These are phyloP conservation scores for Epizoanthus ramosus DNA, from an alignment of 92 coral and sea anemone genomes.

Conservation along the genomic window DNA sequence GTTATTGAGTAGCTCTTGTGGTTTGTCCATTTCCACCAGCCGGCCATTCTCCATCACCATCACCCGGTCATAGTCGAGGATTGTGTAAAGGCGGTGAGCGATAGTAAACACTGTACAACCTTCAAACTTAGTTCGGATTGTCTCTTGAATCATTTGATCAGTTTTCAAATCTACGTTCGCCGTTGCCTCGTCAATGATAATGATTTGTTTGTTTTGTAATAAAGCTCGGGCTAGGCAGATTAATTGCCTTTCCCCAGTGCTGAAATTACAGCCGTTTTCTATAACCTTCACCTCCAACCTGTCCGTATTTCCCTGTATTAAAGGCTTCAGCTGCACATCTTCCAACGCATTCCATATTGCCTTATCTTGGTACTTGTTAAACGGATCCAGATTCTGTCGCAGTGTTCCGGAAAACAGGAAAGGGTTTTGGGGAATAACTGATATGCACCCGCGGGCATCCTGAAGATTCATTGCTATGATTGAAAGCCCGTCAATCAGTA, in stretches of 20 bases:
- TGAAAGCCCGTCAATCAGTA: slow-evolving; percentile 18
- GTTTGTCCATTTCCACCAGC: slow-evolving; percentile 1
- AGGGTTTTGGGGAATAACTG: slow-evolving; percentile 35
- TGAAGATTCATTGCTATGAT: slow-evolving; percentile 24
- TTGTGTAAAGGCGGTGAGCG: slow-evolving; percentile 18
- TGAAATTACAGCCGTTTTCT: slow-evolving; percentile 30
- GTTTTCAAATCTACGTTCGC: slow-evolving; percentile 19
- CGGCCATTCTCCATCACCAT: slow-evolving; percentile 27
- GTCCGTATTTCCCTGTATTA: slow-evolving; percentile 5
- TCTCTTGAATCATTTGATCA: slow-evolving; percentile 17
- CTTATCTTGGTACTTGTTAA: slow-evolving; percentile 13
- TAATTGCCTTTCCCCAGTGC: slow-evolving; percentile 28
- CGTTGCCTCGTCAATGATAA: slow-evolving; percentile 26
- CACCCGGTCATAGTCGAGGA: slow-evolving; percentile 16
- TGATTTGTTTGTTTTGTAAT: slow-evolving; percentile 19
- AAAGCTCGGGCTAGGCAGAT: slow-evolving; percentile 23
- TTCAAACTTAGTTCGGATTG: slow-evolving; percentile 27
- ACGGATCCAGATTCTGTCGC: slow-evolving; percentile 27
- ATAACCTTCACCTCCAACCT: neutral
- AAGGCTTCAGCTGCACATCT: slow-evolving; percentile 22
- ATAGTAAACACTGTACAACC: slow-evolving; percentile 15
- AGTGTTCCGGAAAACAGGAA: slow-evolving; percentile 28
- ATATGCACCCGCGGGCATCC: slow-evolving; percentile 10
- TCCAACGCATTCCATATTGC: slow-evolving; percentile 17
- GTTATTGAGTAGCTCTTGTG: slow-evolving; percentile 12